These are phyloP conservation scores for Microctonus hyperodae DNA, from an alignment of 2,888 invertebrate genomes.

Conservation along the genomic window DNA sequence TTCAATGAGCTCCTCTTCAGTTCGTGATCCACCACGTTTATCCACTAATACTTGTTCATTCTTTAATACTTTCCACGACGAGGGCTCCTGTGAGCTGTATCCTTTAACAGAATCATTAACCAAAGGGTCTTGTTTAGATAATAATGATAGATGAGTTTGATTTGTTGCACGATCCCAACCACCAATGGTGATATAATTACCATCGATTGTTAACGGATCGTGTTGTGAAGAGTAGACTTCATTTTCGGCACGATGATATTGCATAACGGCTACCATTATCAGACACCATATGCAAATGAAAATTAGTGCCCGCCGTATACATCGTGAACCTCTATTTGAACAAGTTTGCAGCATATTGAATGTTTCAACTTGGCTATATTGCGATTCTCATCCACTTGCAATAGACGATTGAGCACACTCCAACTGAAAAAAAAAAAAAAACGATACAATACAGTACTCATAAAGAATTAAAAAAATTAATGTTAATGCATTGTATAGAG, in stretches of 20 bases:
- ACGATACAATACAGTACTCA: conserved; percentile 16
- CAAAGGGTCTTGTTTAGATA: conserved; percentile 36
- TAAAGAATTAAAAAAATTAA: conserved; percentile 22
- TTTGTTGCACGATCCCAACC: conserved; percentile 37
- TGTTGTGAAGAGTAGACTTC: conserved; percentile 38
- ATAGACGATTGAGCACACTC: conserved; percentile 11
- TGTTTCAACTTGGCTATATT: not conserved
- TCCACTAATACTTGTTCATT: conserved; percentile 62
- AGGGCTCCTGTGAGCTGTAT: conserved; percentile 55
- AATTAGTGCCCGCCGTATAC: conserved; percentile 63
- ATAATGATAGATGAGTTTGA: conserved; percentile 12
- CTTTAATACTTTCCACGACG: conserved; percentile 47
- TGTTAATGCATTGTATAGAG: conserved; percentile 13
- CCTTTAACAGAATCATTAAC: conserved; percentile 7
- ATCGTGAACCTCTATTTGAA: conserved; percentile 57
- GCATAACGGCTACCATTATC: conserved; percentile 62
- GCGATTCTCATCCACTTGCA: not conserved
- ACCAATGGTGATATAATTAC: conserved; percentile 45
- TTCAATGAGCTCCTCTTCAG: conserved; percentile 78
- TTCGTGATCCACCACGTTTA: conserved; percentile 68
- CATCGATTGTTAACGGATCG: conserved; percentile 35
- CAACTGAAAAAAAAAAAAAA: conserved; percentile 25
- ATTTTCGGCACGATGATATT: conserved; percentile 59
- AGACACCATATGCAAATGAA: conserved; percentile 64
- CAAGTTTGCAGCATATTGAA: conserved; percentile 49